Evolutionary conservation across 64 coral and sea anemone genomes (phyloP).

Genomic region (Pocillopora verrucosa): DNA sequence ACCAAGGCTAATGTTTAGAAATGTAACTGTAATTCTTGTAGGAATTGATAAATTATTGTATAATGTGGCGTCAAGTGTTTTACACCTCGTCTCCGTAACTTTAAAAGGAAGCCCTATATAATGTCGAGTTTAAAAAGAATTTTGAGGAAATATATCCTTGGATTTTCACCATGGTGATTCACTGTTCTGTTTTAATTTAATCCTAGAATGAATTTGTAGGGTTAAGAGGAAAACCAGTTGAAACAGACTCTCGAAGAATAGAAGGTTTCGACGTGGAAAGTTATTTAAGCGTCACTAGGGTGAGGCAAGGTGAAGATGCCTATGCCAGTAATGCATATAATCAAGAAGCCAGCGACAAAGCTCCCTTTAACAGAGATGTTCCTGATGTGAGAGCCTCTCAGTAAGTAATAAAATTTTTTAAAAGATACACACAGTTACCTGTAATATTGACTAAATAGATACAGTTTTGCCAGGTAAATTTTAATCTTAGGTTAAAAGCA

Average conservation of each 20-base stretch:
- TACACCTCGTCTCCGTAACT: too few relatives aligned
- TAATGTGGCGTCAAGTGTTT: too few relatives aligned
- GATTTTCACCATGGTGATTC: neutral
- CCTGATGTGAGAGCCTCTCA: constrained; percentile 91
- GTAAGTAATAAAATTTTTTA: constrained; percentile 57
- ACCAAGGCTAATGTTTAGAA: neutral
- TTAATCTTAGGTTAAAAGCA: too few relatives aligned
- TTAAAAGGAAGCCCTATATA: too few relatives aligned
- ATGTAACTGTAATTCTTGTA: too few relatives aligned
- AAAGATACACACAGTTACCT: too few relatives aligned
- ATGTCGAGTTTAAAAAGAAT: too few relatives aligned
- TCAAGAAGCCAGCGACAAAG: constrained; percentile 88
- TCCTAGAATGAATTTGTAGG: constrained; percentile 6
- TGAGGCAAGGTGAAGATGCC: constrained; percentile 83
- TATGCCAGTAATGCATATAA: constrained; percentile 97
- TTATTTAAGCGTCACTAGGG: constrained; percentile 66
- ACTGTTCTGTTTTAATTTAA: neutral
- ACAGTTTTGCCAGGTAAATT: too few relatives aligned
- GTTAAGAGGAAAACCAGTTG: neutral
- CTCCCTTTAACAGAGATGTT: constrained; percentile 79
- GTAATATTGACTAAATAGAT: too few relatives aligned
- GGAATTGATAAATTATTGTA: too few relatives aligned
- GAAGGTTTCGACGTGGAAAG: constrained; percentile 69
- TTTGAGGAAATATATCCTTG: too few relatives aligned
- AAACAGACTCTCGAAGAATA: constrained; percentile 60